These are phyloP conservation scores for Caradrina clavipalpis DNA, from an alignment of 2,888 invertebrate genomes.

Conservation along the genomic window DNA sequence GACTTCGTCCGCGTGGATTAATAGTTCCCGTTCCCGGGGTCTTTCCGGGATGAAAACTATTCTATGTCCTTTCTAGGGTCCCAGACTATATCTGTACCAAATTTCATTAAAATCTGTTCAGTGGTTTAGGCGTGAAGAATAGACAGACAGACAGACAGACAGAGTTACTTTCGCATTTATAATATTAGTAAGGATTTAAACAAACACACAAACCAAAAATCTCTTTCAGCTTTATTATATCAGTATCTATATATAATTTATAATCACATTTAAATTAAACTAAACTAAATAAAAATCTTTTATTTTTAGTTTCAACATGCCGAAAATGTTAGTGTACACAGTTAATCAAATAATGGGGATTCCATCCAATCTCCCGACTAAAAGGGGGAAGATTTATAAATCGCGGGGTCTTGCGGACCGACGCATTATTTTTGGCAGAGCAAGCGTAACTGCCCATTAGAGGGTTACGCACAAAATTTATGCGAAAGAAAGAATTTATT, in stretches of 20 bases:
- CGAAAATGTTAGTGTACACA: conserved; percentile 22
- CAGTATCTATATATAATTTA: not conserved
- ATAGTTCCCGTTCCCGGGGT: no score
- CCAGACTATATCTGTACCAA: no score
- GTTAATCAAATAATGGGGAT: conserved; percentile 59
- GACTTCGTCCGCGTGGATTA: no score
- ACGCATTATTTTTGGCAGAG: conserved; percentile 79
- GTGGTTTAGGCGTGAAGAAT: no score
- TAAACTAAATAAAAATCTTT: not conserved
- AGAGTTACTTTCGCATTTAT: no score
- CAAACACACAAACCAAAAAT: no score
- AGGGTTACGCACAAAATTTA: conserved; percentile 74
- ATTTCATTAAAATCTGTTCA: no score
- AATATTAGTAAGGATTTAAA: no score
- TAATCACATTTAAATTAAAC: not conserved
- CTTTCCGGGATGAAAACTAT: no score
- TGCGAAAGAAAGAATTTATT: conserved; percentile 43
- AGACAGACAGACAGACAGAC: no score
- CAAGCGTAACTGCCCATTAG: conserved; percentile 81
- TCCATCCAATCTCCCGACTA: conserved; percentile 64
- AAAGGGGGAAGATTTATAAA: conserved; percentile 78
- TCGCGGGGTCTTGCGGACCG: conserved; percentile 72
- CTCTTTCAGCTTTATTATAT: no score
- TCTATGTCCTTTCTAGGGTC: no score
- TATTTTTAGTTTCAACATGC: conserved; percentile 6